Base-by-base conservation (phyloP, 2,888 invertebrate genomes). In the Nomada goodeniana region DNA sequence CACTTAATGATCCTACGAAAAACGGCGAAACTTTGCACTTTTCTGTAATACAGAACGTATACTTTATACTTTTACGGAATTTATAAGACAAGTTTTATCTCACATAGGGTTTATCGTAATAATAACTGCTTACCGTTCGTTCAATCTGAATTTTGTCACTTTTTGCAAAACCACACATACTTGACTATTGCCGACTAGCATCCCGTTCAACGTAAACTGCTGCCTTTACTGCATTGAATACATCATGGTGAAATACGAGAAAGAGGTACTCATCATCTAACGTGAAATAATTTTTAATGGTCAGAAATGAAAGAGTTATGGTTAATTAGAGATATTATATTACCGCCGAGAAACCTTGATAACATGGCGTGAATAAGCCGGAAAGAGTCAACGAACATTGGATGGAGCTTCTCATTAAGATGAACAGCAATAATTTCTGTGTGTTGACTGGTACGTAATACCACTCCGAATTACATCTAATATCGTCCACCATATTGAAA, bases 391-490 rank as follows among this genome's bases (percentile, higher is more conserved):
- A 23, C 11, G 5, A 9, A 61, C 44, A 67, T 23, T 26, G 23
- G 57, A 44, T 70, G 52, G 36, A n/a, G 52, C 69, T 55, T 29
- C 50, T 76, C 47, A 50, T 36, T 67, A 82, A 64, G 15, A 76
- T 42, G 55, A 76, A 76, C 42, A 82, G 29, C 26, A 84, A 26
- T 4, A 73, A 61, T 53, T 82, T 84, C 15, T 79, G 82, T 20
- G 57, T 42, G 0, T 36, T 69, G 10, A 67, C 20, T 1, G 83
- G 73, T 3, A 47, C 42, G 2, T 23, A 1, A 29, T 84, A 64
- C 84, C 84, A 84, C 0, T 55, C 29, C 2, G 79, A 68, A 26
- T 84, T 61, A 53, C 70, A 84, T 64, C 82, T 82, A n/a, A 23
- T 29, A 67, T 70, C 11, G 36, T 60, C 18, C 15, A 20, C 42